Conservation (phyloP, 2,113 vertebrate species). For the Rhabdomys dilectus region DNA sequence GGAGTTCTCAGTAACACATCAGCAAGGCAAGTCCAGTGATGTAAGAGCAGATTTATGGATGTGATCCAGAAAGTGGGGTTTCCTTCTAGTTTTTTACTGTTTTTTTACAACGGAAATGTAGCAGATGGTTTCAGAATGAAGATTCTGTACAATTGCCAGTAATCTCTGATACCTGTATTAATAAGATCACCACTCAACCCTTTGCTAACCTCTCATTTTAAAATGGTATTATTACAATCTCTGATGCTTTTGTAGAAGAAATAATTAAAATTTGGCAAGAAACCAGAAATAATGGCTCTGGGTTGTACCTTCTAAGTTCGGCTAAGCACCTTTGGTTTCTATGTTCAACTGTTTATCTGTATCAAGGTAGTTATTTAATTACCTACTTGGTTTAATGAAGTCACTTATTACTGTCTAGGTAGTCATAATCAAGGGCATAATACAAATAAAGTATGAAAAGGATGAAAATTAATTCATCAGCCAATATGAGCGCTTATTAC, state of each 20-base stretch:
- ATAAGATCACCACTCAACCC: neutral
- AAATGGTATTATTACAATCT: constrained; percentile 4
- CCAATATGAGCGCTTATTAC: constrained; percentile 65
- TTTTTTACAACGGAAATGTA: constrained; percentile 20
- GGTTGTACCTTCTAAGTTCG: constrained; percentile 60
- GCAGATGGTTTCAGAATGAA: neutral
- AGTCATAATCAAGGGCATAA: constrained; percentile 71
- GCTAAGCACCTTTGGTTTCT: constrained; percentile 76
- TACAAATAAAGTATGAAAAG: constrained; percentile 72
- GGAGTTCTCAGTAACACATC: neutral
- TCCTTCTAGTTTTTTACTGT: neutral
- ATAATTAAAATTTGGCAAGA: constrained; percentile 57
- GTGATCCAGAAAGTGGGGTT: neutral
- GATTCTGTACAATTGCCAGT: neutral
- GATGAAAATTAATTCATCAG: constrained; percentile 77
- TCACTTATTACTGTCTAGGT: constrained; percentile 62
- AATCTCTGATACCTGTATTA: neutral
- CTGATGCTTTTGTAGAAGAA: constrained; percentile 61
- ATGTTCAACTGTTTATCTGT: constrained; percentile 77
- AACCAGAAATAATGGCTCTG: constrained; percentile 5
- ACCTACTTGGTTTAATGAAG: constrained; percentile 68
- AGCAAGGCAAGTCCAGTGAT: neutral
- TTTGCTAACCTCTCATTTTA: neutral
- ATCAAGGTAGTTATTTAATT: constrained; percentile 75
- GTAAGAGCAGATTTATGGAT: neutral